Evolutionary conservation across 2,113 vertebrate species (phyloP).

Genomic region (Rhipidura dahli): DNA sequence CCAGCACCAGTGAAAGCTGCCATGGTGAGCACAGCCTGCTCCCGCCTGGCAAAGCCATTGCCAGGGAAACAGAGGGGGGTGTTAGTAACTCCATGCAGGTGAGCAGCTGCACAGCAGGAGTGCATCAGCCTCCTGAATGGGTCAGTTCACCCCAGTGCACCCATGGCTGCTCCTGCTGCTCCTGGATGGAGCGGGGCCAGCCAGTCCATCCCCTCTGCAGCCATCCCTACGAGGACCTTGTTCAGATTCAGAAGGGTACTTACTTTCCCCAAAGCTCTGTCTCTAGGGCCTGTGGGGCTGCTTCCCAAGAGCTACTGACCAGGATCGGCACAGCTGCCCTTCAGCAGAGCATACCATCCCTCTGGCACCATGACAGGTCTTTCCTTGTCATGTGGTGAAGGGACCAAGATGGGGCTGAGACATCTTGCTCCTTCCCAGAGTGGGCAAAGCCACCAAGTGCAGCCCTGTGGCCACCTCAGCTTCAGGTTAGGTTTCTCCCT

Average conservation of each 20-base stretch:
- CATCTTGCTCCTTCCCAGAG: not conserved
- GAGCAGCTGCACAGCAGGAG: not conserved
- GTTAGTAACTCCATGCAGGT: not conserved
- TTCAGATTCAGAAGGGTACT: not conserved
- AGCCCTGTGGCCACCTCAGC: accelerated
- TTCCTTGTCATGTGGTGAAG: not conserved
- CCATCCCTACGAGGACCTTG: accelerated
- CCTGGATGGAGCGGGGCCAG: not conserved
- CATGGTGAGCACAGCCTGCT: accelerated
- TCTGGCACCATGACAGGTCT: not conserved
- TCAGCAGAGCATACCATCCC: accelerated
- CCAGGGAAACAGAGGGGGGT: not conserved
- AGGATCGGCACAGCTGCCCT: not conserved
- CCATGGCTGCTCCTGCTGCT: accelerated
- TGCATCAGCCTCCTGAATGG: not conserved
- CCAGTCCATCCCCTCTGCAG: not conserved
- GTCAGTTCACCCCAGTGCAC: not conserved
- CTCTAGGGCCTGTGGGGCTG: not conserved
- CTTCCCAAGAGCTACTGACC: not conserved
- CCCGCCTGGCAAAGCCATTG: not conserved
- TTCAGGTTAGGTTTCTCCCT: not conserved
- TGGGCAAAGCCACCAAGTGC: accelerated
- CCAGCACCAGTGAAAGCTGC: accelerated
- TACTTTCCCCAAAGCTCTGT: not conserved
- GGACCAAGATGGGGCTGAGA: not conserved